Evolutionary conservation across 2,797 vertebrate genomes (phyloP), one percentile per base, ranked within the genome.

Genomic region (Epinephelus awoara): DNA sequence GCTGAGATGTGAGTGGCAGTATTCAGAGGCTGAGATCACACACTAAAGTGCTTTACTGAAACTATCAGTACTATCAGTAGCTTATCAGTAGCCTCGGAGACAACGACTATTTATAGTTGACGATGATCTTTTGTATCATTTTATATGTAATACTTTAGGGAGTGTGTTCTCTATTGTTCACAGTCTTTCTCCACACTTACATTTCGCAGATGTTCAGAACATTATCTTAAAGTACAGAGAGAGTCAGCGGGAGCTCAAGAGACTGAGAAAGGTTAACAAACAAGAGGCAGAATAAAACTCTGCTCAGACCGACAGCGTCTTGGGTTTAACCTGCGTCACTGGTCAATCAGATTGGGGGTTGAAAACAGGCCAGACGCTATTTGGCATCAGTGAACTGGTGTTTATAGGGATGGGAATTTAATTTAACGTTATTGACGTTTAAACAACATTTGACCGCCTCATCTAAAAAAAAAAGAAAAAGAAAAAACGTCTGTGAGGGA

Each of bases 201-300:
- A 27, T 25, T 12, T 27, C 27, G 2, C 6, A 56, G 66, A 68
- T 62, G 12, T 79, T 56, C 44, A 74, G 65, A 84, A 80, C 66
- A 76, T 51, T 59, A 84, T 83, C 78, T 72, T 40, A 51, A 73
- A 74, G 67, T 62, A 54, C 46, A 81, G 15, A 34, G 17, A 27
- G 70, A 71, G 56, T 71, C 18, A 74, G 14, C 0, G 9, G 4
- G 42, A 44, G 51, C 11, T 44, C 4, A 1, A 51, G 47, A 65
- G 21, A 69, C 40, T 58, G 18, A 54, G 8, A 34, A 10, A 34
- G 19, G 40, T 23, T 25, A 47, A 9, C 50, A 40, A 44, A 17
- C 46, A 70, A 54, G 3, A 59, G 25, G 2, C 19, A 23, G 11
- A 52, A 54, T 57, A 27, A 70, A 65, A 69, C 2, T 58, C 21